These are phyloP conservation scores for Ellobius talpinus DNA, from an alignment of 2,113 vertebrate species.

Conservation along the genomic window DNA sequence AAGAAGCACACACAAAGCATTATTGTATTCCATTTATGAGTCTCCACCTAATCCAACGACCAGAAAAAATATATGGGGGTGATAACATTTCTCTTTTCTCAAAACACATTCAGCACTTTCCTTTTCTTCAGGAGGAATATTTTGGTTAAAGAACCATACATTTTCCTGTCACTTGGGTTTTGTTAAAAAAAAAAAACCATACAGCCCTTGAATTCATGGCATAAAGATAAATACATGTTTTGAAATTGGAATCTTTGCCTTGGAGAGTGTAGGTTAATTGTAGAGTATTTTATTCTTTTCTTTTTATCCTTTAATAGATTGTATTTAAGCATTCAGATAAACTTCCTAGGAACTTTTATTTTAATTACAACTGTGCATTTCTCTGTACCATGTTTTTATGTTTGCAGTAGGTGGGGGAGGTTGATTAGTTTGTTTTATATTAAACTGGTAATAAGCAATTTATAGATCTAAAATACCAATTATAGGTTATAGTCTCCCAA, in stretches of 20 bases:
- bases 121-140: constrained; percentile 66
- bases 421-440: constrained; percentile 62
- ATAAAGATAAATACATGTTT: constrained; percentile 69
- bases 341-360: constrained; percentile 25
- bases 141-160: constrained; percentile 71
- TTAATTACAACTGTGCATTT: constrained; percentile 57
- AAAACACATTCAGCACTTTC: constrained; percentile 55
- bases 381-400: constrained; percentile 63
- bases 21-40: constrained; percentile 5
- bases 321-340: neutral
- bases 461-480: constrained; percentile 42
- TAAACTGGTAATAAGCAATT: constrained; percentile 37
- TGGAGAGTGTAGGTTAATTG: constrained; percentile 72
- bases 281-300: constrained; percentile 12
- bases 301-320: constrained; percentile 35
- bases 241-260: constrained; percentile 68
- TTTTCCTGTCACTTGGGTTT: constrained; percentile 65
- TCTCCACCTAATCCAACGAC: neutral
- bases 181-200: neutral
- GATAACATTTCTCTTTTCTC: constrained; percentile 56
- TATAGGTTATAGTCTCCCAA: neutral
- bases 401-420: constrained; percentile 15
- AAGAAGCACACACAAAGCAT: constrained; percentile 46
- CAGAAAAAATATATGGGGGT: neutral
- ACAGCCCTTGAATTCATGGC: constrained; percentile 61